Conservation (phyloP, 2,113 vertebrate species). For the Spea multiplicata region DNA sequence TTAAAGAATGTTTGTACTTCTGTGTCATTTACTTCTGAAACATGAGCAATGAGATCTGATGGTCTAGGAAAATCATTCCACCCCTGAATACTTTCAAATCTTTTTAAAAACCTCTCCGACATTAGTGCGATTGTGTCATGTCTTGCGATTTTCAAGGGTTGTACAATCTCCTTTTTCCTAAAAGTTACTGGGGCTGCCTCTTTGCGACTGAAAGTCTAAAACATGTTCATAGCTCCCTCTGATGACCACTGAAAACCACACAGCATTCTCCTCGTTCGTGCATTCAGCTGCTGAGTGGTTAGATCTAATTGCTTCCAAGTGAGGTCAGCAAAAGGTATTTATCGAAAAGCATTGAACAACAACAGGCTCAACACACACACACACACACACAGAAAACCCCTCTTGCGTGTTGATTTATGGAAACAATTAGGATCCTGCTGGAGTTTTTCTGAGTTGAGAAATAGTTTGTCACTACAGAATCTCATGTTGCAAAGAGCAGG, state of each 20-base stretch:
- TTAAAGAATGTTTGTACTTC: not conserved
- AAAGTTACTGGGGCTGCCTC: constrained; percentile 46
- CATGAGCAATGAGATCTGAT: not conserved
- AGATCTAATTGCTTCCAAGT: constrained; percentile 96
- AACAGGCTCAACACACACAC: constrained; percentile 80
- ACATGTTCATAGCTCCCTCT: constrained; percentile 87
- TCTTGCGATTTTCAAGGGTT: constrained; percentile 13
- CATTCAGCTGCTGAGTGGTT: constrained; percentile 90
- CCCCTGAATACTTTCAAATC: not conserved
- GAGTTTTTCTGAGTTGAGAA: constrained; percentile 75
- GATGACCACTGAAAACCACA: constrained; percentile 78
- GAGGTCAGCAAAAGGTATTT: constrained; percentile 98
- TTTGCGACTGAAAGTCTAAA: constrained; percentile 61
- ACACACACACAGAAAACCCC: constrained; percentile 64
- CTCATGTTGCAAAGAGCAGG: constrained; percentile 74
- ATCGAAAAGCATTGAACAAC: constrained; percentile 82
- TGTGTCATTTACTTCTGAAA: not conserved
- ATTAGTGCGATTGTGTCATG: not conserved
- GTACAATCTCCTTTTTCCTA: constrained; percentile 51
- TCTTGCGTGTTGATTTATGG: constrained; percentile 81
- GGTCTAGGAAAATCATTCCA: not conserved
- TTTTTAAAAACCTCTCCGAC: not conserved
- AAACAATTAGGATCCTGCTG: constrained; percentile 81
- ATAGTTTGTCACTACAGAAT: constrained; percentile 72
- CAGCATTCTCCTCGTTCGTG: constrained; percentile 71